Conservation (phyloP, 2,113 vertebrate genomes). For the Hippocampus abdominalis region DNA sequence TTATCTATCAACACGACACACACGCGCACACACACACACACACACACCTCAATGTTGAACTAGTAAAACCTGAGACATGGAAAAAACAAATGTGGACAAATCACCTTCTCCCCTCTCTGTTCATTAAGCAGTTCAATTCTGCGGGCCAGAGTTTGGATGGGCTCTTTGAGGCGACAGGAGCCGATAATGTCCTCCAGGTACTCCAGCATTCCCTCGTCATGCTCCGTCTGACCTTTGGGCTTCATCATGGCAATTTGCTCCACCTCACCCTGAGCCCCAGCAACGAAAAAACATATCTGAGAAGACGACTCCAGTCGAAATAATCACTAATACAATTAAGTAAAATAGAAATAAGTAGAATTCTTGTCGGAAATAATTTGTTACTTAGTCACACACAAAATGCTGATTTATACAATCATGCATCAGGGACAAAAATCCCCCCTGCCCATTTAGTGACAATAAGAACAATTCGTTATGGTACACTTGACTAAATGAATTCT, state of each 20-base stretch:
- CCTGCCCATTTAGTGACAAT: neutral
- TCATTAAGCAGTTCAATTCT: slow-evolving; percentile 89
- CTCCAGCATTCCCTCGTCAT: slow-evolving; percentile 96
- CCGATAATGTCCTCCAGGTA: slow-evolving; percentile 96
- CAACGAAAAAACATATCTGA: neutral
- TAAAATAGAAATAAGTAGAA: neutral
- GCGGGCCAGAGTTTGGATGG: slow-evolving; percentile 81
- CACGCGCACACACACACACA: neutral
- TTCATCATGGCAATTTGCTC: slow-evolving; percentile 99
- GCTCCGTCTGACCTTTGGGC: slow-evolving; percentile 91
- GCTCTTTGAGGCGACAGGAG: slow-evolving; percentile 88
- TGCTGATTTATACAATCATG: neutral
- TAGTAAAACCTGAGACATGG: slow-evolving; percentile 9
- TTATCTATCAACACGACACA: neutral
- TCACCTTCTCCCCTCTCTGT: slow-evolving; percentile 91
- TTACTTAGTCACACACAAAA: slow-evolving; percentile 4
- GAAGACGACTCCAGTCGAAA: neutral
- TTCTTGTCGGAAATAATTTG: neutral
- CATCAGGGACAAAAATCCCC: neutral
- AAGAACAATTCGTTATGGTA: slow-evolving; percentile 3
- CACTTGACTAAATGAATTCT: neutral
- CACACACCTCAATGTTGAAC: neutral
- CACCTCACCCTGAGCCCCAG: slow-evolving; percentile 85
- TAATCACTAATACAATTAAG: neutral
- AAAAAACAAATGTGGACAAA: slow-evolving; percentile 6